phyloP scores from a whole-genome alignment of 2,113 vertebrate species.

The Penelope pileata region DNA sequence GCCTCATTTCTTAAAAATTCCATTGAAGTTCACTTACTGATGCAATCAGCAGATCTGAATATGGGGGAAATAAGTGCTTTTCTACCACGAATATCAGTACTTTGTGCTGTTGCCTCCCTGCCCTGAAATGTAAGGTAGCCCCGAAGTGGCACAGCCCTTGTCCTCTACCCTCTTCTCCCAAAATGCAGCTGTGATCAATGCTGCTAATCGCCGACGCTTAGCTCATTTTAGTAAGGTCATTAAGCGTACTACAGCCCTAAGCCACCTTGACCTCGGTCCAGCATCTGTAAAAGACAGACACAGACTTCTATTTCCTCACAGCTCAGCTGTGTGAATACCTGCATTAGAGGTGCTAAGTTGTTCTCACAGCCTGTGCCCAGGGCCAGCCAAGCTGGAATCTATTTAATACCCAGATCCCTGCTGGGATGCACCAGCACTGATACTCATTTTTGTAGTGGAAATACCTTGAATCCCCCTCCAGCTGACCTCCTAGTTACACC shows the following conservation, averaged over 20 bases:
- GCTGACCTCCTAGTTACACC: neutral
- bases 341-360: rapidly evolving
- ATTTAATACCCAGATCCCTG: neutral
- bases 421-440: rapidly evolving
- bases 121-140: rapidly evolving
- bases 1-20: neutral
- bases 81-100: neutral
- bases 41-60: neutral
- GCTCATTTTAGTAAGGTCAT: neutral
- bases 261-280: neutral
- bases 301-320: neutral
- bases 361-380: neutral
- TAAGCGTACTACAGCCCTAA: neutral
- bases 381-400: neutral
- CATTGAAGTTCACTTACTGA: neutral
- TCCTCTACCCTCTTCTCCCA: neutral
- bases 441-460: neutral
- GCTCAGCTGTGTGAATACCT: neutral
- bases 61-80: neutral
- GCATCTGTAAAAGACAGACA: neutral
- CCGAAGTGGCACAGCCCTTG: neutral
- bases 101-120: neutral
- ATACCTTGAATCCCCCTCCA: neutral
- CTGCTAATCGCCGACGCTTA: neutral
- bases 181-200: neutral